Evolutionary conservation across 1,140 invertebrate species (phyloP), one percentile per base, ranked within the genome.

Genomic region (Nephotettix cincticeps): DNA sequence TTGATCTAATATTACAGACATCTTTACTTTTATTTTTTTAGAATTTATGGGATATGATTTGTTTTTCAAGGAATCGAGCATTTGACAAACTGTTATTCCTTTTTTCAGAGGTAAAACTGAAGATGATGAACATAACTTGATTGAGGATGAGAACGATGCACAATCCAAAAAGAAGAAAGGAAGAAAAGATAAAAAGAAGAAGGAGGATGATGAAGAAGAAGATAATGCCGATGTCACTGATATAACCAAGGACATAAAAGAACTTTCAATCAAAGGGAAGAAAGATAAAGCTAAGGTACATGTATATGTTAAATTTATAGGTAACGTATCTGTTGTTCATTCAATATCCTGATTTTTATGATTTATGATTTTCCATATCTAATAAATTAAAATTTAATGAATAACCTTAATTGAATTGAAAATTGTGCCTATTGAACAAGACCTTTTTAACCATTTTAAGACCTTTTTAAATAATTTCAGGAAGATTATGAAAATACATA

Each of bases 111-210:
- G 32, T 70, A 74, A 76, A 68, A 64, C 69, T 32, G 64, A 70
- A 68, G 72, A 73, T 51, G 69, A 45, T 58, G 51, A 69, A 19
- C 65, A 69, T 25, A 43, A 23, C 23, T 54, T 73, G 30, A 85
- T 83, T 77, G 85, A 86, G 74, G 79, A 81, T 47, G 79, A 82
- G 1, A 84, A 85, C 68, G 82, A 81, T 32, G 80, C 80, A 63
- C 78, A 81, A 21, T 81, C 73, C 56, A 78, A 81, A 69, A 84
- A 84, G 76, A 80, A 82, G 68, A 76, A 78, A 4, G 83, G 83
- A 25, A 74, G 71, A 4, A 79, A 76, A 70, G 76, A 77, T 71
- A 69, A 71, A 45, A 65, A 79, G 73, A 71, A 65, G n/a, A 67
- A 71, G 56, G 77, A 78, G 27, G 77, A 78, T 67, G 21, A 77